Evolutionary conservation across 2,888 invertebrate species (phyloP).

Genomic region (Eristalinus aeneus): DNA sequence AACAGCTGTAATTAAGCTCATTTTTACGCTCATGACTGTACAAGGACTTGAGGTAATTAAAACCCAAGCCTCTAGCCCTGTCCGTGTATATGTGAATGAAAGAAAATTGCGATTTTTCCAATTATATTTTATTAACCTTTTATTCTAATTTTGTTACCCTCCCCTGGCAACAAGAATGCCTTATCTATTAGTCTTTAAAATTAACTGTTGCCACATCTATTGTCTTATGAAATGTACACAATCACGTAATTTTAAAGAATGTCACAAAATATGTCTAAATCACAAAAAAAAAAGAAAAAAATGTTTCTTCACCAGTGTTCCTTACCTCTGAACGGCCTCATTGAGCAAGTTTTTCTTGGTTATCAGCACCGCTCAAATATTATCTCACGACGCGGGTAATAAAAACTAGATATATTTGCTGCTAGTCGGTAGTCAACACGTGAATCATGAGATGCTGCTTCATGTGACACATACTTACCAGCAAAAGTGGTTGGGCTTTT

Average conservation of each 20-base stretch:
- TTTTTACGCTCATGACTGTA: too few species aligned
- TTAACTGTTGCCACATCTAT: not conserved
- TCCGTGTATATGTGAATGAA: too few species aligned
- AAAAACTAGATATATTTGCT: not conserved
- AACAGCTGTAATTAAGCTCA: too few species aligned
- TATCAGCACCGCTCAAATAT: conserved; percentile 1
- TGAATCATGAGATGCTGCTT: not conserved
- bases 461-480: not conserved
- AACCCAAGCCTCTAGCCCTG: too few species aligned
- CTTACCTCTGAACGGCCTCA: not conserved
- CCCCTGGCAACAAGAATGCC: not conserved
- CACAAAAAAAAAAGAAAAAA: not conserved
- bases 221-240: conserved; percentile 7
- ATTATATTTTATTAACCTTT: too few species aligned
- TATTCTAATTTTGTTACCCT: too few species aligned
- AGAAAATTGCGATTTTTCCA: too few species aligned
- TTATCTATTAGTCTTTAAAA: not conserved
- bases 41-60: too few species aligned
- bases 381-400: not conserved
- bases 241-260: conserved; percentile 10
- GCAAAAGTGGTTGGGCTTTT: not conserved
- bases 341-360: not conserved
- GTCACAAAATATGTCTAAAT: not conserved
- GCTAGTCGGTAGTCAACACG: not conserved
- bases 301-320: not conserved